A percentile compares a stretch with the other conserved stretches of the same genome.
Conservation (phyloP, 2,113 vertebrate species). For the Festucalex cinctus region DNA sequence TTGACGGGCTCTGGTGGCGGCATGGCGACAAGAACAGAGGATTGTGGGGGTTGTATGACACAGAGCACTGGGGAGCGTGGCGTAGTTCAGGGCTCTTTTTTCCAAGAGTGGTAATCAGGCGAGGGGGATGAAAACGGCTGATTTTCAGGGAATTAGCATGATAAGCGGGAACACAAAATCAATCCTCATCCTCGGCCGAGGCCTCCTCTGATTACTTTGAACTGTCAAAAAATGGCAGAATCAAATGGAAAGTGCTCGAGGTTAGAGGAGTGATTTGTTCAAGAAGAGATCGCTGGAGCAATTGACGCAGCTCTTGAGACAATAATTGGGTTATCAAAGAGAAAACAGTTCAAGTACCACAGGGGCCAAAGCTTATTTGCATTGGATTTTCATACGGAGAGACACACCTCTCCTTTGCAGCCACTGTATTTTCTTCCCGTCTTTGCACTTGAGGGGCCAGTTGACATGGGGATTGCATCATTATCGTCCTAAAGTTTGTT, state of each 20-base stretch:
- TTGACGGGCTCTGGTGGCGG: background rate
- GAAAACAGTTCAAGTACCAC: conserved; percentile 99
- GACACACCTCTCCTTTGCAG: conserved; percentile 87
- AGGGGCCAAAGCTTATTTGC: conserved; percentile 99
- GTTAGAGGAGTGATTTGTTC: conserved; percentile 99
- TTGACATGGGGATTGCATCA: conserved; percentile 89
- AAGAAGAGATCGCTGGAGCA: conserved; percentile 99
- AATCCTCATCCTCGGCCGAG: conserved; percentile 97
- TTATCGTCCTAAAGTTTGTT: conserved; percentile 90
- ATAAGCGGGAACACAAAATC: conserved; percentile 99
- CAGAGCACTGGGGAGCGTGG: conserved; percentile 60
- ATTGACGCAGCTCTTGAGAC: conserved; percentile 99
- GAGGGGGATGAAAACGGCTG: conserved; percentile 99
- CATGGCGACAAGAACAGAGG: conserved; percentile 33
- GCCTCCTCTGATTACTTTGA: conserved; percentile 99
- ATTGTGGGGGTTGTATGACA: conserved; percentile 74
- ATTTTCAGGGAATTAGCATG: conserved; percentile 99
- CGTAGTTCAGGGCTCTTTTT: conserved; percentile 87
- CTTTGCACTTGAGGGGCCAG: conserved; percentile 85
- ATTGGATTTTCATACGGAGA: conserved; percentile 98
- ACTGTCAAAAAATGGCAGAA: conserved; percentile 99
- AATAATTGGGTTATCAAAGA: conserved; percentile 99
- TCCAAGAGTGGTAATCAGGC: conserved; percentile 88
- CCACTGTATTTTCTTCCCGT: conserved; percentile 62
- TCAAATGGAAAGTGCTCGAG: conserved; percentile 99